Evolutionary conservation across 2,113 vertebrate species (phyloP).

Genomic region (Phasianus colchicus): DNA sequence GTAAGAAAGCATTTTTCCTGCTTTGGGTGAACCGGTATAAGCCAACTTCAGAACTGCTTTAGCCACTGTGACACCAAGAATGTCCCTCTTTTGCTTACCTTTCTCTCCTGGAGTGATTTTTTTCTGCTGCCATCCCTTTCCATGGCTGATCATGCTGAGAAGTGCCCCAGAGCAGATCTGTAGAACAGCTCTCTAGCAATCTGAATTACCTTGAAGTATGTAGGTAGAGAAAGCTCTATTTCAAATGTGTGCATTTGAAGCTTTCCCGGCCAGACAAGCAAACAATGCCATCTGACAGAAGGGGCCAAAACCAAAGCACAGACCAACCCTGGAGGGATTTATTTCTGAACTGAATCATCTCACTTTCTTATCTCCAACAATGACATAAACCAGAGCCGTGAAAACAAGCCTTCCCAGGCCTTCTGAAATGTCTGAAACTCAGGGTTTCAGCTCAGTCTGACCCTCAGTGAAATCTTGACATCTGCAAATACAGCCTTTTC

Average conservation of each 20-base stretch:
- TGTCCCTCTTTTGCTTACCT: not conserved
- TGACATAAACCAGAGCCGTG: slow-evolving; percentile 15
- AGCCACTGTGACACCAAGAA: not conserved
- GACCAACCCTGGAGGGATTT: not conserved
- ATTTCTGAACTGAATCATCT: slow-evolving; percentile 43
- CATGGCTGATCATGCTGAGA: not conserved
- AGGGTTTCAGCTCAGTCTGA: slow-evolving; percentile 3
- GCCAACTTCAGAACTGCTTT: not conserved
- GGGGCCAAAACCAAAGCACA: slow-evolving; percentile 4
- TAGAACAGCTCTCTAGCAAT: not conserved
- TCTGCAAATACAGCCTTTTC: slow-evolving; percentile 52
- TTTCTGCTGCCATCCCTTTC: not conserved
- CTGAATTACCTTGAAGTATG: not conserved
- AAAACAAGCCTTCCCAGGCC: slow-evolving; percentile 28
- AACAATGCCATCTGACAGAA: slow-evolving; percentile 29
- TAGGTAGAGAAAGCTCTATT: not conserved
- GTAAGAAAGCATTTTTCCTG: not conserved
- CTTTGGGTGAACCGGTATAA: not conserved
- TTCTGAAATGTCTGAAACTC: slow-evolving; percentile 51
- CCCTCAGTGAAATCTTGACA: slow-evolving; percentile 51
- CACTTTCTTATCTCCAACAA: slow-evolving; percentile 30
- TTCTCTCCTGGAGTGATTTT: not conserved
- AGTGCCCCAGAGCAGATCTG: not conserved
- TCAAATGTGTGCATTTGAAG: not conserved
- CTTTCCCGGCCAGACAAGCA: not conserved